Evolutionary conservation across 1,140 invertebrate species (phyloP).

Genomic region (Rhyacophila brunnea): DNA sequence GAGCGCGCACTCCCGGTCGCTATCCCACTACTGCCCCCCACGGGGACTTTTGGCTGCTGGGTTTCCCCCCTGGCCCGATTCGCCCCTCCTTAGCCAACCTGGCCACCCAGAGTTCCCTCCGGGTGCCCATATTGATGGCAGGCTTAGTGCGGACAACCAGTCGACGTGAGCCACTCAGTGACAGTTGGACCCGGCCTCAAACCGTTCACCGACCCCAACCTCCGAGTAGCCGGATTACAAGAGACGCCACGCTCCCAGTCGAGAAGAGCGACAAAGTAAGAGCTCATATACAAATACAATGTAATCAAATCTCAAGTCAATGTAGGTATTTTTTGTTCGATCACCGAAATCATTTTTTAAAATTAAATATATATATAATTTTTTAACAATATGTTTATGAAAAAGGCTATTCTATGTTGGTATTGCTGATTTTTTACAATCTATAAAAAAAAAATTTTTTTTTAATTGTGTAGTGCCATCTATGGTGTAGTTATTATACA

Average conservation of each 20-base stretch:
- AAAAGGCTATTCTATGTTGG: no score
- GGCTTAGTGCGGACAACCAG: slow-evolving; percentile 85
- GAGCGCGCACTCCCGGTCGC: slow-evolving; percentile 88
- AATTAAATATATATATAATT: no score
- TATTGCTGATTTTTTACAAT: no score
- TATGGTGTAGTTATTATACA: no score
- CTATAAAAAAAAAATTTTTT: no score
- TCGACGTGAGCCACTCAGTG: slow-evolving; percentile 71
- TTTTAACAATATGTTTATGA: no score
- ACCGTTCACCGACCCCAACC: slow-evolving; percentile 79
- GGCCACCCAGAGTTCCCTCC: slow-evolving; percentile 76
- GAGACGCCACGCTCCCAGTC: slow-evolving; percentile 86
- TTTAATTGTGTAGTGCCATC: no score
- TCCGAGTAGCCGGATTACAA: slow-evolving; percentile 94
- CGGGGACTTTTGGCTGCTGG: slow-evolving; percentile 95
- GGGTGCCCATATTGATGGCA: slow-evolving; percentile 88
- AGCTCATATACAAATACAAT: no score
- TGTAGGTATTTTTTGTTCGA: no score
- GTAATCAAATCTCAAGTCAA: no score
- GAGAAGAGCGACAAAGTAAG: slow-evolving; percentile 35
- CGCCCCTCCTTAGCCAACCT: slow-evolving; percentile 94
- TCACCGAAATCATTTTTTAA: no score
- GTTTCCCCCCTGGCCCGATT: slow-evolving; percentile 95
- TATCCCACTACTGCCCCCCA: slow-evolving; percentile 96
- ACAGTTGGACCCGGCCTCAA: slow-evolving; percentile 83